These are phyloP conservation scores for Cyphomyrmex costatus DNA, from an alignment of 1,140 invertebrate genomes.

Conservation along the genomic window DNA sequence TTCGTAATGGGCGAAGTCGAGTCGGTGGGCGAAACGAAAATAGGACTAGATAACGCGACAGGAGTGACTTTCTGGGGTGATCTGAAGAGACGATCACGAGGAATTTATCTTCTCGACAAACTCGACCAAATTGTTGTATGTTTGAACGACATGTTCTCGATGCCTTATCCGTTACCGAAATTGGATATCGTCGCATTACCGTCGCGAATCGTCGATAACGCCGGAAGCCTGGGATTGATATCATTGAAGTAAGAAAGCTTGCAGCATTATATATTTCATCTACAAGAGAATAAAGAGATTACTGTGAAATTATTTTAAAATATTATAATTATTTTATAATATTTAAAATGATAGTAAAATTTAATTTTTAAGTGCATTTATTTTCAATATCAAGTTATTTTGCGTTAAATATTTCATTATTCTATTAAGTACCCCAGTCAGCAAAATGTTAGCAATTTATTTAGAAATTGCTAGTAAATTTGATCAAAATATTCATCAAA, in stretches of 20 bases:
- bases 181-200: slow-evolving; percentile 90
- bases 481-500: too few species aligned
- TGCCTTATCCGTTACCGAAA: slow-evolving; percentile 88
- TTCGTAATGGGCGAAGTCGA: slow-evolving; percentile 88
- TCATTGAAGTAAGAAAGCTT: slow-evolving; percentile 83
- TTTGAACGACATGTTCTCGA: slow-evolving; percentile 88
- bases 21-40: slow-evolving; percentile 64
- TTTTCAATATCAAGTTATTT: neutral
- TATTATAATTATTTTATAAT: neutral
- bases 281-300: neutral
- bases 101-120: slow-evolving; percentile 87
- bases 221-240: slow-evolving; percentile 86
- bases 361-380: neutral
- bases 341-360: neutral
- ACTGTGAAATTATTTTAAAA: neutral
- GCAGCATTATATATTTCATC: neutral
- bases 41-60: slow-evolving; percentile 50
- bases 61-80: slow-evolving; percentile 88
- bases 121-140: slow-evolving; percentile 87
- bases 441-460: too few species aligned
- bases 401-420: too few species aligned
- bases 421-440: too few species aligned
- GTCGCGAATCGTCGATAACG: slow-evolving; percentile 86
- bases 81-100: slow-evolving; percentile 86
- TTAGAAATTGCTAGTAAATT: too few species aligned